A percentile compares a stretch with the other conserved stretches of the same genome.
Evolutionary conservation across 2,888 invertebrate species (phyloP).

Genomic region (Panorpa germanica): DNA sequence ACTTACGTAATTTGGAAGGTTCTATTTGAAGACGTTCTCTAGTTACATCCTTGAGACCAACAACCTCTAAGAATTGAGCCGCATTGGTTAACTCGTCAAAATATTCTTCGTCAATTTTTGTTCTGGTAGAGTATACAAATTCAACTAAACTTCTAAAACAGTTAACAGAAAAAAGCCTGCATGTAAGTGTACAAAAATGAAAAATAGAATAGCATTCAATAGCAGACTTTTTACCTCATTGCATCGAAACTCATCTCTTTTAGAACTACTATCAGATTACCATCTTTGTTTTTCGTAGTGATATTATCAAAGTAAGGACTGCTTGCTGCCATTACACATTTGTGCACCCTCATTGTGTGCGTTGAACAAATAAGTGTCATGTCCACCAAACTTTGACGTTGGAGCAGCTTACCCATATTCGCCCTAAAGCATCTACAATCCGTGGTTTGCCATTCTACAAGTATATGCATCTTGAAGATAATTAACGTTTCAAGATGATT

Average conservation of each 20-base stretch:
- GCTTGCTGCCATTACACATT: constrained; percentile 51
- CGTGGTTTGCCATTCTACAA: no score
- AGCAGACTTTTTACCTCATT: no score
- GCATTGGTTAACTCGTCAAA: constrained; percentile 48
- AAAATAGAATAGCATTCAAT: no score
- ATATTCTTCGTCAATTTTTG: constrained; percentile 45
- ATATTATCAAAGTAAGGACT: constrained; percentile 53
- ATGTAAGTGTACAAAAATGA: no score
- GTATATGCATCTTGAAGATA: no score
- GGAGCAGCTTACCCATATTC: constrained; percentile 50
- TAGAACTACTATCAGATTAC: constrained; percentile 4
- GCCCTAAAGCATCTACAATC: no score
- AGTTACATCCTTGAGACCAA: constrained; percentile 34
- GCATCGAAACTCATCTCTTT: no score
- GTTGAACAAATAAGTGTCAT: constrained; percentile 57
- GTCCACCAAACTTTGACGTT: constrained; percentile 54
- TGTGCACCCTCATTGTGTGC: constrained; percentile 53
- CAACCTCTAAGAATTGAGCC: constrained; percentile 49
- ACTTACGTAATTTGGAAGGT: no score
- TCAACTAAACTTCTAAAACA: constrained; percentile 52
- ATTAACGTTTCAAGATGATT: no score
- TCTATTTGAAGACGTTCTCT: constrained; percentile 31
- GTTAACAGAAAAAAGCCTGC: no score
- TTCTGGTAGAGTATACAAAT: constrained; percentile 62
- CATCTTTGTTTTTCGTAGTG: constrained; percentile 9